These are phyloP conservation scores for Spodoptera frugiperda DNA, from an alignment of 1,140 invertebrate genomes.

Conservation along the genomic window DNA sequence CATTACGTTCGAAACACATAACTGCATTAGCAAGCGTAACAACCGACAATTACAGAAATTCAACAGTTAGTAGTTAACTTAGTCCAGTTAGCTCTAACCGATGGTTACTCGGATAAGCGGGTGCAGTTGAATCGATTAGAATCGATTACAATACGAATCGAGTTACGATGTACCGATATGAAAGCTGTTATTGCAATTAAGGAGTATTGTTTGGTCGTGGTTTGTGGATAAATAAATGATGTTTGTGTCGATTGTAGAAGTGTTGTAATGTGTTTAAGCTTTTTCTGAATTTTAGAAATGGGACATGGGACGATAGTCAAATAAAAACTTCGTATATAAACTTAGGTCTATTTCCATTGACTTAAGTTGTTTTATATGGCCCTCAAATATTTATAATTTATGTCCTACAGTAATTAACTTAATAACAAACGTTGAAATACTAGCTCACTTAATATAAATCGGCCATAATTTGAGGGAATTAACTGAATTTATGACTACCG, in stretches of 20 bases:
- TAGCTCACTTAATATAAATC: neutral
- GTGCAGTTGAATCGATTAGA: slow-evolving; percentile 30
- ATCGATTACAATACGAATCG: neutral
- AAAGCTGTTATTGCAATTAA: slow-evolving; percentile 11
- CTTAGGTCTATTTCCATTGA: neutral
- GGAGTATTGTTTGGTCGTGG: neutral
- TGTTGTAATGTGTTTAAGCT: neutral
- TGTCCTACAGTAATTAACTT: slow-evolving; percentile 5
- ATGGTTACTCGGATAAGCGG: slow-evolving; percentile 34
- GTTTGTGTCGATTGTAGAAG: neutral
- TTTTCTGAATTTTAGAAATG: neutral
- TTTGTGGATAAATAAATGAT: neutral
- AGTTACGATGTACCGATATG: neutral
- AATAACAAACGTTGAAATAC: neutral
- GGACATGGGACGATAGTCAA: no score
- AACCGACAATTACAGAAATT: slow-evolving; percentile 8
- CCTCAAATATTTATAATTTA: slow-evolving; percentile 3
- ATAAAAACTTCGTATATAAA: neutral
- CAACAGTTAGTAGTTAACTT: slow-evolving; percentile 30
- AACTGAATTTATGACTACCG: slow-evolving; percentile 15
- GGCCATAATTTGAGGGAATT: slow-evolving; percentile 18
- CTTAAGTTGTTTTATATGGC: neutral
- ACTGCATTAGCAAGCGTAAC: neutral
- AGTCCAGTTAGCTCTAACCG: neutral
- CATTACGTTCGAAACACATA: neutral